These are phyloP conservation scores for Caradrina kadenii DNA, from an alignment of 2,888 invertebrate genomes.

Conservation along the genomic window DNA sequence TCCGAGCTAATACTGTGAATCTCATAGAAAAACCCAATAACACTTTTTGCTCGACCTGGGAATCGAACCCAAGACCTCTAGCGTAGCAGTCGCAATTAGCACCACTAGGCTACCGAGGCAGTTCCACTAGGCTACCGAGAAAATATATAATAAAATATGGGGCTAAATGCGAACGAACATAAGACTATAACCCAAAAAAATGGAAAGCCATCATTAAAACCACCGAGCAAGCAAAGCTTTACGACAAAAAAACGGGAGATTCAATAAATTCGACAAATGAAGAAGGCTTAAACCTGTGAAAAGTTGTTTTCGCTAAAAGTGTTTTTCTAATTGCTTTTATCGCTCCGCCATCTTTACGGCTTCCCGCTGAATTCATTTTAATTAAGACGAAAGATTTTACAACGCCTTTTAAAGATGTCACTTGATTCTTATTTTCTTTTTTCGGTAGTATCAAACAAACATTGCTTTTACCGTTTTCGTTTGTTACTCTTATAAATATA, in stretches of 20 bases:
- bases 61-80: too few species aligned
- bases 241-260: constrained; percentile 36
- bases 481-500: too few species aligned
- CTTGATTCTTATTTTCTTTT: constrained; percentile 23
- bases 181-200: neutral
- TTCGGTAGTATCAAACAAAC: neutral
- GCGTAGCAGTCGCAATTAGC: too few species aligned
- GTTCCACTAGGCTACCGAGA: too few species aligned
- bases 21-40: too few species aligned
- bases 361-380: constrained; percentile 55
- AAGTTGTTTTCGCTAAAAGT: constrained; percentile 63
- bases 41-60: too few species aligned
- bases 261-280: constrained; percentile 55
- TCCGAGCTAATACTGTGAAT: too few species aligned
- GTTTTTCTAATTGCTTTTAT: constrained; percentile 66
- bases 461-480: too few species aligned
- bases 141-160: too few species aligned
- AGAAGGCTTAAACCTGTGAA: constrained; percentile 61
- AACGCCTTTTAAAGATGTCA: constrained; percentile 29
- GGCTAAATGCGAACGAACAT: neutral
- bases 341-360: constrained; percentile 56
- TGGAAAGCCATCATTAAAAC: constrained; percentile 17
- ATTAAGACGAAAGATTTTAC: constrained; percentile 47
- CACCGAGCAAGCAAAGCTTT: constrained; percentile 21
- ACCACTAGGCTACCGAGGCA: too few species aligned